Evolutionary conservation across 2,888 invertebrate species (phyloP), one percentile per base, ranked within the genome.

Genomic region (Hirudinaria manillensis): DNA sequence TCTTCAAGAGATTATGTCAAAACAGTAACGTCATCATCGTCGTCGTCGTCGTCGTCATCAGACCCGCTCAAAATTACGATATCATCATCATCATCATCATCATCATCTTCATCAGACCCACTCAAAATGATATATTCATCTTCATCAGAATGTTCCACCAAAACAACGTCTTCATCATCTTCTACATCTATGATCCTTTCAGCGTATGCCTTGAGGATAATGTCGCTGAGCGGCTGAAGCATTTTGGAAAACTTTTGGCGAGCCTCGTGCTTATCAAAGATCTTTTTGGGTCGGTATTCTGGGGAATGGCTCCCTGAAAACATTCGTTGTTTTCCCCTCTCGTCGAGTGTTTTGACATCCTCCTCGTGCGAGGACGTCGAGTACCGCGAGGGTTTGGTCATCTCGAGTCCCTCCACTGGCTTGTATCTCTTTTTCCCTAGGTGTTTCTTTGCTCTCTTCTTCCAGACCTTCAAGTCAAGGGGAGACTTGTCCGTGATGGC

Each of bases 281-380:
- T n/a, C 38, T 80, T 88, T 83, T 83, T 88, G 87, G 82, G 84
- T 87, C 77, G 78, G 78, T 94, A 84, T 77, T 72, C 76, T 74
- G 13, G 71, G 21, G 79, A 78, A 72, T 80, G 78, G 72, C 80
- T 80, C 13, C 80, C 16, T 79, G 84, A 78, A 53, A 98, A 92
- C 75, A 94, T 89, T 83, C 93, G 92, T 85, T 98, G 94, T 0
- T 92, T 93, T 0, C 98, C 98, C 7, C 98, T 98, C 94, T 99
- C 94, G 86, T 99, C 99, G 79, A 99, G 98, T 19, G 99, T 97
- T 80, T 97, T 97, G 61, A 95, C 94, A 85, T 93, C 92, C 51
- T 83, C 78, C 66, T 81, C 77, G 34, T 80, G 80, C n/a, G 29
- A 1, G n/a, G 45, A 21, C 19, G 21, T 24, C 45, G 45, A 32